These are phyloP conservation scores for Motacilla tschutschensis DNA, from an alignment of 2,113 vertebrate species.

Conservation along the genomic window DNA sequence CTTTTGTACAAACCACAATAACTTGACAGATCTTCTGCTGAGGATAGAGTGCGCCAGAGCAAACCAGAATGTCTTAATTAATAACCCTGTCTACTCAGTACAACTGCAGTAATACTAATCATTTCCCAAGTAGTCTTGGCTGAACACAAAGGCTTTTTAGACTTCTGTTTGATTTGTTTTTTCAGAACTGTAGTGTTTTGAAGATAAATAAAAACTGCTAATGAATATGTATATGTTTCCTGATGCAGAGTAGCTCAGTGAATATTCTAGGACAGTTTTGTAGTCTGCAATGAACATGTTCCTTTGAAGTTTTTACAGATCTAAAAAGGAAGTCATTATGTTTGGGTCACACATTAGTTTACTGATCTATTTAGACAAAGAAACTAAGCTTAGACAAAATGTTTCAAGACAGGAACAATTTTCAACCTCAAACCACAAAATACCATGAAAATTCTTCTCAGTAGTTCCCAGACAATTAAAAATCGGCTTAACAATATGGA, in stretches of 20 bases:
- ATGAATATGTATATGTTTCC: constrained; percentile 7
- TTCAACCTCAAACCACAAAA: not conserved
- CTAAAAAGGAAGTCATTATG: constrained; percentile 16
- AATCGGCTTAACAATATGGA: not conserved
- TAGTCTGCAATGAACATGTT: not conserved
- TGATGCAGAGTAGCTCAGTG: not conserved
- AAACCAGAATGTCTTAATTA: constrained; percentile 57
- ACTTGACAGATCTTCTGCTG: constrained; percentile 42
- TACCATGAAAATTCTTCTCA: not conserved
- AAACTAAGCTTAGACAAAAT: constrained; percentile 27
- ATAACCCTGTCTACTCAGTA: constrained; percentile 14
- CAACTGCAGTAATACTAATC: not conserved
- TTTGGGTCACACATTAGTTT: not conserved
- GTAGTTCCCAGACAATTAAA: not conserved
- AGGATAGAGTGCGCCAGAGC: not conserved
- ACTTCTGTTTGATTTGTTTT: not conserved
- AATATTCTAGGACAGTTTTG: not conserved
- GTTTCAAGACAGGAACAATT: not conserved
- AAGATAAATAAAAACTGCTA: constrained; percentile 29
- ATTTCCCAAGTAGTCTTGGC: not conserved
- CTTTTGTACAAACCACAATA: constrained; percentile 12
- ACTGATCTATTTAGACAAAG: constrained; percentile 41
- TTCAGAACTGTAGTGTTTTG: not conserved
- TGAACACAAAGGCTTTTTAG: constrained; percentile 18
- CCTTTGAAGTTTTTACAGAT: constrained; percentile 44